Evolutionary conservation across 2,113 vertebrate genomes (phyloP).

Genomic region (Rissa tridactyla): DNA sequence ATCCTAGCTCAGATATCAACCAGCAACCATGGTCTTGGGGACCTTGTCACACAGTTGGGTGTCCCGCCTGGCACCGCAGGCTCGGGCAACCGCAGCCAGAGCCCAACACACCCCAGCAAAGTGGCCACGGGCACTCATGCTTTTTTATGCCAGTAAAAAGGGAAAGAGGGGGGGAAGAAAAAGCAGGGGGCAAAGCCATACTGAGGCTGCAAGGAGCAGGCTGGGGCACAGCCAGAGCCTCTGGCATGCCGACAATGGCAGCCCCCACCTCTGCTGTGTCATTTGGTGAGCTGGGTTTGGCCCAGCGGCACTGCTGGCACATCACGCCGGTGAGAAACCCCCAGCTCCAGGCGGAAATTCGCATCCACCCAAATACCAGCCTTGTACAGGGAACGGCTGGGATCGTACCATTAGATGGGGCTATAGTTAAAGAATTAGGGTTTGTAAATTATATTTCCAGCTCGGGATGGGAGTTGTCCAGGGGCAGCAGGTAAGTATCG

Average conservation of each 20-base stretch:
- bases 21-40: rapidly evolving
- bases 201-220: neutral
- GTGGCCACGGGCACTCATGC: rapidly evolving
- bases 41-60: rapidly evolving
- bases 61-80: rapidly evolving
- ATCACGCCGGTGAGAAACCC: rapidly evolving
- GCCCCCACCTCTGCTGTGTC: neutral
- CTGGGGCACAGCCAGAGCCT: neutral
- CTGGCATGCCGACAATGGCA: rapidly evolving
- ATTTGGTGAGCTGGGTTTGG: neutral
- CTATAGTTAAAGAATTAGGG: neutral
- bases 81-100: rapidly evolving
- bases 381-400: rapidly evolving
- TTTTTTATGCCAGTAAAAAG: neutral
- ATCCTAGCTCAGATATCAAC: neutral
- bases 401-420: slow-evolving; percentile 31
- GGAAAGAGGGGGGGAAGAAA: rapidly evolving
- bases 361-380: rapidly evolving
- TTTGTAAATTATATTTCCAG: neutral
- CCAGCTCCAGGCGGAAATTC: rapidly evolving
- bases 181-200: rapidly evolving
- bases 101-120: rapidly evolving
- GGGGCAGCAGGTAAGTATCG: neutral
- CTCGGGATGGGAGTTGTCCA: rapidly evolving
- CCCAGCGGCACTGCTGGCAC: neutral